Evolutionary conservation across 2,888 invertebrate genomes (phyloP), one percentile per base, ranked within the genome.

Genomic region (Saturnia pavonia): DNA sequence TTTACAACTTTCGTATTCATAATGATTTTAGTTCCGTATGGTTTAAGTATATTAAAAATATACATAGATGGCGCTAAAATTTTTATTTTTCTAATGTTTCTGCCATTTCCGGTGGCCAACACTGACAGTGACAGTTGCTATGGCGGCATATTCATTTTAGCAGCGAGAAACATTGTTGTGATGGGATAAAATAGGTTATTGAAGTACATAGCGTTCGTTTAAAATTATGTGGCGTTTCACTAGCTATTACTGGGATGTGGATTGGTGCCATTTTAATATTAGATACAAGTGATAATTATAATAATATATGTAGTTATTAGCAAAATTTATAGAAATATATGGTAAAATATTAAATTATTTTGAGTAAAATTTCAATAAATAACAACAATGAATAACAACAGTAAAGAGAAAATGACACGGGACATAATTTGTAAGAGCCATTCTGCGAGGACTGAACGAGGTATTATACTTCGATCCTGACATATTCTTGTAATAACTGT

Each of bases 131-230:
- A 19, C 42, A 63, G 88, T 90, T 89, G 88, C 89, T 83, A 90
- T 89, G 90, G 90, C 90, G 90, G 85, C 85, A 85, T 83, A 84
- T 88, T 88, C 76, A 78, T 84, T 79, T 80, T 76, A 71, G 69
- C 54, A 70, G 65, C 67, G 72, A 25, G 67, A 69, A 69, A 67
- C 45, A 69, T 43, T 72, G 57, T 69, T 74, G 69, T 57, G 69
- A 71, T 73, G 63, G 67, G 65, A 34, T 69, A 72, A 72, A 65
- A 69, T 40, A 68, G 22, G n/a, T 25, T 25, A 11, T 60, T 12
- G 27, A 69, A 68, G 68, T 51, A 65, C 43, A 54, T 0, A 34
- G 40, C n/a, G 40, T 9, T 40, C 34, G 48, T 48, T 48, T 45
- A 68, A 68, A 65, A 65, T 40, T 65, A 65, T 65, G 65, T n/a